Evolutionary conservation across 2,888 invertebrate genomes (phyloP).

Genomic region (Euproctis similis): DNA sequence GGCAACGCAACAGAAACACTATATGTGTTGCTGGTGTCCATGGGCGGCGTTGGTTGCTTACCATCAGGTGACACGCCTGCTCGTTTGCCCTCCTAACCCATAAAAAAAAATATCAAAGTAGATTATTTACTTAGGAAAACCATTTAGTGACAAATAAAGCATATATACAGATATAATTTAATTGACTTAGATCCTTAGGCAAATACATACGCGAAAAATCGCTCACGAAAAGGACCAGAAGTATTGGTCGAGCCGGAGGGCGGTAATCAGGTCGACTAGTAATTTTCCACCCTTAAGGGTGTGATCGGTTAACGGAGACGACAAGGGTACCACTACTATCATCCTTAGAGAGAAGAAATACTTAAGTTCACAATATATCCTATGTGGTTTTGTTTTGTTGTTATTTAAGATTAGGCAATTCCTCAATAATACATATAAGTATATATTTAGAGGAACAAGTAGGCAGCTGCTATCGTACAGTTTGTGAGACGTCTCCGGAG

Average conservation of each 20-base stretch:
- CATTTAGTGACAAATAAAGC: too few species aligned
- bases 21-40: too few species aligned
- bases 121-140: too few species aligned
- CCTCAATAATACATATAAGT: conserved; percentile 71
- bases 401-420: conserved; percentile 72
- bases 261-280: conserved; percentile 71
- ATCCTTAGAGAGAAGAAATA: conserved; percentile 73
- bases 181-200: conserved; percentile 60
- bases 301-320: conserved; percentile 72
- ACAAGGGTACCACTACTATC: conserved; percentile 64
- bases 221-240: conserved; percentile 16
- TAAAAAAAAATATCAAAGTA: too few species aligned
- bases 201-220: conserved; percentile 30
- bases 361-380: conserved; percentile 72
- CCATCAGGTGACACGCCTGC: too few species aligned
- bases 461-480: conserved; percentile 65
- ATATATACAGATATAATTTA: too few species aligned
- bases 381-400: conserved; percentile 74
- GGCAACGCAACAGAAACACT: too few species aligned
- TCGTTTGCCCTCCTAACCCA: too few species aligned
- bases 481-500: conserved; percentile 67
- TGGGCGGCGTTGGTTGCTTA: too few species aligned
- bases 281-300: conserved; percentile 73
- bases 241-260: conserved; percentile 35
- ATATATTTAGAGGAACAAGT: too few species aligned